These are phyloP conservation scores for Drosophila santomea DNA, from an alignment of 1,140 invertebrate genomes.

Conservation along the genomic window DNA sequence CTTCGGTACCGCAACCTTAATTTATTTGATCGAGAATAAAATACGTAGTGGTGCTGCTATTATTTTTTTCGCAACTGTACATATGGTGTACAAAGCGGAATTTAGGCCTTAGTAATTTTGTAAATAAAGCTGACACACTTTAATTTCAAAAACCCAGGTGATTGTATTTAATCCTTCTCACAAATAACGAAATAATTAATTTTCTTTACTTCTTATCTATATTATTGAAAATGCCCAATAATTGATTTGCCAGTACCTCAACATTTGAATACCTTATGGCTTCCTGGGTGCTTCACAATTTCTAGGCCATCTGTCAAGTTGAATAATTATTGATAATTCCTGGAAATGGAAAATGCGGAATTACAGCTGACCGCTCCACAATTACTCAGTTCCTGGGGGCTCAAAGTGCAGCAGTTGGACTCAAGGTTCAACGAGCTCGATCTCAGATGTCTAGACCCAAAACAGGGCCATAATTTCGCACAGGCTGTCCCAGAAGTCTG, in stretches of 20 bases:
- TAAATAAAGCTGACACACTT: constrained; percentile 16
- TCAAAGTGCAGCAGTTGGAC: constrained; percentile 20
- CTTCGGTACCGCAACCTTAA: too few species aligned
- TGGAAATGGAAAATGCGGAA: constrained; percentile 17
- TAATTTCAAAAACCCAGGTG: neutral
- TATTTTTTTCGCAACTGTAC: too few species aligned
- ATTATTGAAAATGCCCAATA: constrained; percentile 3
- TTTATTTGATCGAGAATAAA: too few species aligned
- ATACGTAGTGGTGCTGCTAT: too few species aligned
- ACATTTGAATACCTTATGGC: constrained; percentile 16
- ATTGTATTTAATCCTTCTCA: neutral
- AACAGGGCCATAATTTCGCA: constrained; percentile 21
- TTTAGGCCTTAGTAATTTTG: too few species aligned
- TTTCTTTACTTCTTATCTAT: constrained; percentile 19
- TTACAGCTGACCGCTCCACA: constrained; percentile 3
- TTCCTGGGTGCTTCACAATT: constrained; percentile 5
- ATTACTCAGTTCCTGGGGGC: constrained; percentile 18
- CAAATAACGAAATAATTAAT: constrained; percentile 9
- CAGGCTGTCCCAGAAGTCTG: constrained; percentile 19
- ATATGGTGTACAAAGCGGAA: too few species aligned
- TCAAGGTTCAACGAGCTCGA: constrained; percentile 34
- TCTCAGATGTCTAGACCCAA: constrained; percentile 24
- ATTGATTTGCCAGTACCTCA: constrained; percentile 1
- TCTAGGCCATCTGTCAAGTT: constrained; percentile 18
- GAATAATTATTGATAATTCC: constrained; percentile 21